These are phyloP conservation scores for Cheilosia vernalis DNA, from an alignment of 2,888 invertebrate species.

Conservation along the genomic window DNA sequence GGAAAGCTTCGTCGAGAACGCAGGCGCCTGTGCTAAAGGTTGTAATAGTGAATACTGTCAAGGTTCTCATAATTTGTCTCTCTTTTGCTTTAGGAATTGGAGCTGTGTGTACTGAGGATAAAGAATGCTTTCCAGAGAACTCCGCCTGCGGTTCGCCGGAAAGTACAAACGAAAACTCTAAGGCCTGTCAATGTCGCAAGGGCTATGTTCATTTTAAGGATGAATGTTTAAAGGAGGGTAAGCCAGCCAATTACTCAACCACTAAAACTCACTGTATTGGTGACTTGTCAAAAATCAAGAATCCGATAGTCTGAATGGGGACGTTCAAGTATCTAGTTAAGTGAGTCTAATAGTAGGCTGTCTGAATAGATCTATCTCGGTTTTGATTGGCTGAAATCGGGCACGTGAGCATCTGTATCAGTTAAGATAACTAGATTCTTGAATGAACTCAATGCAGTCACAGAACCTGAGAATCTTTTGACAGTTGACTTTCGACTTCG, in stretches of 20 bases:
- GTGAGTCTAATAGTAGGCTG: no score
- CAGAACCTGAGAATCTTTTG: no score
- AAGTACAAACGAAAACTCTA: conserved; percentile 75
- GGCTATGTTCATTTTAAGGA: conserved; percentile 82
- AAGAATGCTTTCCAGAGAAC: conserved; percentile 79
- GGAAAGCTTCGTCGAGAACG: conserved; percentile 78
- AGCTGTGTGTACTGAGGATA: conserved; percentile 79
- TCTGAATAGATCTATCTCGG: no score
- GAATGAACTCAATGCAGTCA: no score
- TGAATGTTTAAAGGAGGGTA: conserved; percentile 81
- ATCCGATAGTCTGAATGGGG: no score
- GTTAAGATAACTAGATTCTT: no score
- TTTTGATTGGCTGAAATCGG: no score
- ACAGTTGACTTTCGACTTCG: no score
- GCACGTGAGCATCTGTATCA: no score
- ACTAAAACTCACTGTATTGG: no score
- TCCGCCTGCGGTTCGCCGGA: conserved; percentile 77
- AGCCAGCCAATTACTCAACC: neutral
- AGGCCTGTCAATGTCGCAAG: conserved; percentile 81
- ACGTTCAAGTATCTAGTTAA: no score
- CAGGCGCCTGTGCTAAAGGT: conserved; percentile 80
- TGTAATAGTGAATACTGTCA: neutral
- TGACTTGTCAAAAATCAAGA: no score
- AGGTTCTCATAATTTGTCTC: neutral
- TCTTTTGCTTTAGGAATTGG: conserved; percentile 77